Percentiles rank a stretch among this genome's conserved stretches.
Conservation (phyloP, 2,888 invertebrate species). For the Rhamphomyia laevipes region DNA sequence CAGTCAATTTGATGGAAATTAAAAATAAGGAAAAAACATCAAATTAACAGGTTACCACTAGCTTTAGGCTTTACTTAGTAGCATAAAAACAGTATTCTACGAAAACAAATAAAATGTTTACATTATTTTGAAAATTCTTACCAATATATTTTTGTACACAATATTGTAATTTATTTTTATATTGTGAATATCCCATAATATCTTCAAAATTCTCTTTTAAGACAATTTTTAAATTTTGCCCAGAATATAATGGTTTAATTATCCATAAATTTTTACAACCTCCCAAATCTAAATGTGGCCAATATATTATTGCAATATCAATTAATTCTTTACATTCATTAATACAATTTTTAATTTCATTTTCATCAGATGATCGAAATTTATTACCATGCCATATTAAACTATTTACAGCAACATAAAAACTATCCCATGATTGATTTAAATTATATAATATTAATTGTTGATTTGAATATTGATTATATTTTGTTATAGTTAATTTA, state of each 20-base stretch:
- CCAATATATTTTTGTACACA: not conserved
- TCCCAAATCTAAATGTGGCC: conserved; percentile 53
- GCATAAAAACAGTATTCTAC: no score
- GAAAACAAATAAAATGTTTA: no score
- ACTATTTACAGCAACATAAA: not conserved
- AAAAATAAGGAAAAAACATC: no score
- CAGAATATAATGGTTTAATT: conserved; percentile 58
- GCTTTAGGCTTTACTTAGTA: no score
- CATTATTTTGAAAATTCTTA: no score
- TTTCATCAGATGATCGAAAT: not conserved
- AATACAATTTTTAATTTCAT: not conserved
- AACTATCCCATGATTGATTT: not conserved
- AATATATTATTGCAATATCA: conserved; percentile 38
- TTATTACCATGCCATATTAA: not conserved
- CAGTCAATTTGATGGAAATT: no score
- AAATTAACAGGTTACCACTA: no score
- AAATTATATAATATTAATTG: no score
- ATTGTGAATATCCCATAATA: not conserved
- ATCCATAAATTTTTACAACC: conserved; percentile 76
- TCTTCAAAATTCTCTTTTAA: not conserved
- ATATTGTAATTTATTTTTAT: not conserved
- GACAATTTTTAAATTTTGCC: conserved; percentile 43
- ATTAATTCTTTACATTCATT: not conserved
- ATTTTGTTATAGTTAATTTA: not conserved
- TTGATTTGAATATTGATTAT: not conserved